Base-by-base conservation (phyloP, 2,797 vertebrate genomes). In the Atherinosoma microstoma region DNA sequence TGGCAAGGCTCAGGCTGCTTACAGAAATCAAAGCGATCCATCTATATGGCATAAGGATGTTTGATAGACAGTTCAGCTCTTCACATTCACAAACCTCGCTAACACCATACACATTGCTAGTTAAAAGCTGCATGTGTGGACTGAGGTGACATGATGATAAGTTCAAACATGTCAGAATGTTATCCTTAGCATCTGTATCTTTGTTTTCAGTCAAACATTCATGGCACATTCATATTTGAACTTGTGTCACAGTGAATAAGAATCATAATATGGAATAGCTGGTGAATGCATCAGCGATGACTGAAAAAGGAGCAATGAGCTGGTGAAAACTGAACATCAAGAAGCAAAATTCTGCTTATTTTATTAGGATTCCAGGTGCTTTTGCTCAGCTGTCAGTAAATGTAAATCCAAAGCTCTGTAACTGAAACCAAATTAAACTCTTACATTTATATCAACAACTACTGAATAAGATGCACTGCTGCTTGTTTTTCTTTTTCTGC, bases 11-110 rank as follows among this genome's bases (percentile, higher is more conserved):
- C 22, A 0, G 38, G 72, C 74, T 59, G 78, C 80, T 49, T 1
- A 32, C 47, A 74, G 78, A 84, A 85, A 83, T 85, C 85, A 85
- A 84, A 89, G 78, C 38, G 45, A 80, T 81, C 64, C 34, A 73
- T 84, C 73, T 51, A 29, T 18, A 35, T 11, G 20, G 68, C 42
- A 18, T 54, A 35, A 67, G 56, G 47, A 67, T 35, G 60, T 64
- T 45, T 53, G 58, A 70, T 54, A 64, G 56, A 68, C 27, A 70
- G 56, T 22, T 10, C 3, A 34, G 27, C 36, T 60, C 62, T 76
- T 71, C 58, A 54, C 16, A 56, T 30, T 35, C 38, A 20, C 51
- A 40, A 64, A 70, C 42, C 67, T 71, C 29, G 38, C 71, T 47
- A 18, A 34, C 45, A 35, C 27, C 51, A 42, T 32, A 34, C 24